Conservation (phyloP, 2,113 vertebrate species). For the Larimichthys crocea region DNA sequence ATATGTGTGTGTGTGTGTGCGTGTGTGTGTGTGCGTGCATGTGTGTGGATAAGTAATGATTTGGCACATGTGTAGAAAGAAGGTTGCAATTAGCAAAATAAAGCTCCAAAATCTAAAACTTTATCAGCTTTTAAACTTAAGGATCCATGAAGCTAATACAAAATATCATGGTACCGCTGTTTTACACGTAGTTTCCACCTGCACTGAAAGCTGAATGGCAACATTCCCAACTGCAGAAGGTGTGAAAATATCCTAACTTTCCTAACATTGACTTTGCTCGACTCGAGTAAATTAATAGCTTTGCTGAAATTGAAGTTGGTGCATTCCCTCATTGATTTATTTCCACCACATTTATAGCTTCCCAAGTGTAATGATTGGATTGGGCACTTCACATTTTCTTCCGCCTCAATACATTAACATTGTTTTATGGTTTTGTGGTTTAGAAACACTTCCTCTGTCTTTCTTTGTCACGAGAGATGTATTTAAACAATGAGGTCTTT, state of each 20-base stretch:
- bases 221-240: background rate
- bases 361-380: constrained; percentile 66
- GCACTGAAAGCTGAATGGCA: background rate
- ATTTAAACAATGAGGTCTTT: constrained; percentile 42
- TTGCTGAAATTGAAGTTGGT: constrained; percentile 63
- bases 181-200: background rate
- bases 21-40: background rate
- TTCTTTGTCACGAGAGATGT: constrained; percentile 14
- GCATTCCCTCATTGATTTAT: constrained; percentile 73
- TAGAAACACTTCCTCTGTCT: background rate
- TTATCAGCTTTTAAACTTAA: constrained; percentile 9
- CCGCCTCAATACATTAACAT: constrained; percentile 60
- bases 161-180: background rate
- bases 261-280: constrained; percentile 58
- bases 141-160: constrained; percentile 14
- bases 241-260: constrained; percentile 60
- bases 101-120: background rate
- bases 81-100: background rate
- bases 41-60: constrained; percentile 8
- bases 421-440: constrained; percentile 62
- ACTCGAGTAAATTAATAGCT: constrained; percentile 73
- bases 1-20: constrained; percentile 1
- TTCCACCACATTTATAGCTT: constrained; percentile 67
- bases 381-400: constrained; percentile 71
- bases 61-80: background rate